These are phyloP conservation scores for Margaritifera margaritifera DNA, from an alignment of 2,888 invertebrate species.

Conservation along the genomic window DNA sequence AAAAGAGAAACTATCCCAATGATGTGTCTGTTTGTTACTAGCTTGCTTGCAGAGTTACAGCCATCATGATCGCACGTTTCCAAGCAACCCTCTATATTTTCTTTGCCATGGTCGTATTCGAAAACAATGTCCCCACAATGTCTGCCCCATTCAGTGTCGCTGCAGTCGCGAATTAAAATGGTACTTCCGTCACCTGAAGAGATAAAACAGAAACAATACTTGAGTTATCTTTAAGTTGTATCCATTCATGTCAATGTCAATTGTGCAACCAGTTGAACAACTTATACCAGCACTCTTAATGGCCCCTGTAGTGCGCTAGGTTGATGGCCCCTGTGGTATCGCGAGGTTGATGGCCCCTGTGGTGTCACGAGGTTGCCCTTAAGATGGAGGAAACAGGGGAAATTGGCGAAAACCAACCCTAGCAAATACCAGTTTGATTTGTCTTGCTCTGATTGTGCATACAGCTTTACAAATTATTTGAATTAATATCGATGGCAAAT, in stretches of 20 bases:
- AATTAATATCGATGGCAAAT: no score
- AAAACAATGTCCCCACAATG: slow-evolving; percentile 64
- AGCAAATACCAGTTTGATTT: no score
- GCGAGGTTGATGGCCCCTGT: no score
- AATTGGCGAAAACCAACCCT: no score
- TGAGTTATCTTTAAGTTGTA: neutral
- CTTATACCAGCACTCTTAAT: neutral
- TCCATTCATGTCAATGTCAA: neutral
- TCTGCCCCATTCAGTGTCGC: slow-evolving; percentile 63
- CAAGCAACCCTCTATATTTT: slow-evolving; percentile 60
- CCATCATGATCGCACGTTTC: slow-evolving; percentile 67
- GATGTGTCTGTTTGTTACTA: no score
- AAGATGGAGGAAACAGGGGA: no score
- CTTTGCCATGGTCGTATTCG: slow-evolving; percentile 34
- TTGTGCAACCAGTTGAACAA: neutral
- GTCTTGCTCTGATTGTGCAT: no score
- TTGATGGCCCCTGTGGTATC: no score
- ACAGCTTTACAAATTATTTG: no score
- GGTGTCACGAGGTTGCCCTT: no score
- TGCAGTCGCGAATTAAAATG: slow-evolving; percentile 66
- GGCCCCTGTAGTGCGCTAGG: neutral
- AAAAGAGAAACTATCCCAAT: no score
- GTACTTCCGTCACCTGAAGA: slow-evolving; percentile 60
- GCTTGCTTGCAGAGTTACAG: slow-evolving; percentile 55
- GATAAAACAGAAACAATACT: slow-evolving; percentile 3